Conservation (phyloP, 2,113 vertebrate species). For the Syngnathus floridae region DNA sequence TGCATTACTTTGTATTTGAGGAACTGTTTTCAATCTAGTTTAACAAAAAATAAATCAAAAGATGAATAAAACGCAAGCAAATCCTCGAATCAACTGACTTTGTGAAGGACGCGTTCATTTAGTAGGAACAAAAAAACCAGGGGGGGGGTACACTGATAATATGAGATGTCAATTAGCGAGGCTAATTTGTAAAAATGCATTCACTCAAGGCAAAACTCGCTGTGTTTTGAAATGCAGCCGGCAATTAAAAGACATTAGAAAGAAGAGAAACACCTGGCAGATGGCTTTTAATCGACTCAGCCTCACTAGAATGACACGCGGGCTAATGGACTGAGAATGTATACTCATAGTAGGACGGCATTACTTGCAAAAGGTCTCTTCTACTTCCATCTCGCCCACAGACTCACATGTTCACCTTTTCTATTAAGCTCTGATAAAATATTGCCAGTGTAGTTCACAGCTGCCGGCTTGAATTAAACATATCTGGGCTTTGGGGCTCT, state of each 20-base stretch:
- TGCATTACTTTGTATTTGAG: too few species aligned
- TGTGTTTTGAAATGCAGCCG: not conserved
- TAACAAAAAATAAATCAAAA: not conserved
- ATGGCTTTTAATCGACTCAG: constrained; percentile 55
- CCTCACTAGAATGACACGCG: constrained; percentile 59
- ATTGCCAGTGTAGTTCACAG: constrained; percentile 26
- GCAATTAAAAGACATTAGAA: not conserved
- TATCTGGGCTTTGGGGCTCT: constrained; percentile 45
- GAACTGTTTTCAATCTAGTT: too few species aligned
- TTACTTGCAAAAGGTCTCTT: constrained; percentile 38
- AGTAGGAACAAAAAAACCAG: not conserved
- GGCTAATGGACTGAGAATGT: constrained; percentile 66
- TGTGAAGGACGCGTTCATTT: not conserved
- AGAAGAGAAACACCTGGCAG: constrained; percentile 55
- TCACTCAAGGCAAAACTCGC: not conserved
- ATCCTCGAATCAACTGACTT: not conserved
- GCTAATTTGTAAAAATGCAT: not conserved
- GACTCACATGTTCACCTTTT: constrained; percentile 12
- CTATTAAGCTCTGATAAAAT: constrained; percentile 47
- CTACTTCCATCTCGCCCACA: constrained; percentile 8
- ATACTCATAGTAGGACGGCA: constrained; percentile 47
- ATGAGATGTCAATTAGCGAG: not conserved
- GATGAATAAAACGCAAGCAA: not conserved
- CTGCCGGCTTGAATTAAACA: constrained; percentile 65
- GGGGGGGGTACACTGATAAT: not conserved